Conservation (phyloP, 2,888 invertebrate species). For the Drosophila tripunctata region DNA sequence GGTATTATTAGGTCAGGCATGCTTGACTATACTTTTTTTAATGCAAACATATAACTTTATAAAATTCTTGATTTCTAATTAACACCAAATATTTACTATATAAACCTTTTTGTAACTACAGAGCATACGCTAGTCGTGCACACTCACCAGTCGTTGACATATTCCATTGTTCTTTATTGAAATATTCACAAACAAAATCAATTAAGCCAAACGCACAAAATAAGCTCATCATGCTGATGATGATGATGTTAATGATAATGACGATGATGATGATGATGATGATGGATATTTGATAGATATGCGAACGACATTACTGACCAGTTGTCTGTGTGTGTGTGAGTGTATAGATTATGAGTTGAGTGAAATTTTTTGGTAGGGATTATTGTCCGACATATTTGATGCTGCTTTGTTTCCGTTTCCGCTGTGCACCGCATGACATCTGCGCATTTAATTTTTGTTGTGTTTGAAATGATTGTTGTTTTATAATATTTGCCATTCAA, state of each 20-base stretch:
- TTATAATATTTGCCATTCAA: conserved; percentile 44
- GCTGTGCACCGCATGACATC: conserved; percentile 57
- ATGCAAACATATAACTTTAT: no score
- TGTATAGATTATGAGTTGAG: conserved; percentile 22
- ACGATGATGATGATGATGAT: conserved; percentile 32
- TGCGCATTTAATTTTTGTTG: conserved; percentile 22
- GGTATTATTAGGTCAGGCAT: no score
- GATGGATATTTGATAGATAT: conserved; percentile 55
- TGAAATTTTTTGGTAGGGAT: conserved; percentile 8
- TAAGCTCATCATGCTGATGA: conserved; percentile 11
- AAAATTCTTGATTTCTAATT: no score
- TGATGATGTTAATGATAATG: neutral
- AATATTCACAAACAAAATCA: conserved; percentile 24
- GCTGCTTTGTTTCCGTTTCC: conserved; percentile 73
- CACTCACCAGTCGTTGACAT: neutral
- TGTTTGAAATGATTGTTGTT: conserved; percentile 29
- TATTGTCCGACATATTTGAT: conserved; percentile 53
- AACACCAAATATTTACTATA: no score
- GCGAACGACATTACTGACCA: conserved; percentile 33
- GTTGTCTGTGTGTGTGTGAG: conserved; percentile 1
- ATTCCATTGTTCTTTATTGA: neutral
- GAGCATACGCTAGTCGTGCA: neutral
- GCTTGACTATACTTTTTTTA: no score
- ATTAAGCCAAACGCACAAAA: conserved; percentile 25
- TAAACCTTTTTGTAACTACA: neutral